Evolutionary conservation across 2,888 invertebrate species (phyloP).

Genomic region (Adelognathus sp.): DNA sequence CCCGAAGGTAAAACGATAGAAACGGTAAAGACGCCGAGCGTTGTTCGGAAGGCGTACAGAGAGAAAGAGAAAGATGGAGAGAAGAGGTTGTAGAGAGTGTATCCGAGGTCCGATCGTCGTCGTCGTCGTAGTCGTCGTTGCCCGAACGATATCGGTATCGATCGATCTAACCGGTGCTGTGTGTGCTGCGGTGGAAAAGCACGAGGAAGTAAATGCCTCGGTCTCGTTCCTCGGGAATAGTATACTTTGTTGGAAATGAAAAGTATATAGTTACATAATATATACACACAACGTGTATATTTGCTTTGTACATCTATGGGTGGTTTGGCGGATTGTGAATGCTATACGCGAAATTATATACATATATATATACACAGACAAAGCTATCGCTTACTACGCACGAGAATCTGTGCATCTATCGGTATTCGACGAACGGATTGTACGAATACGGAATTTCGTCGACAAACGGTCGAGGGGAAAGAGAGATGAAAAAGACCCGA

Average conservation of each 20-base stretch:
- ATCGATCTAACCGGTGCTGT: constrained; percentile 59
- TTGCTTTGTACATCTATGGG: constrained; percentile 37
- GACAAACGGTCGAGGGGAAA: constrained; percentile 25
- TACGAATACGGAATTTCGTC: constrained; percentile 51
- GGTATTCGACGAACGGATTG: constrained; percentile 51
- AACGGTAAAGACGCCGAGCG: constrained; percentile 46
- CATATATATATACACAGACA: too few species aligned
- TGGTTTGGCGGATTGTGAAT: constrained; percentile 36
- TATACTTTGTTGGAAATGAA: constrained; percentile 49
- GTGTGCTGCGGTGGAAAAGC: constrained; percentile 52
- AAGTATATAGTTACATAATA: constrained; percentile 52
- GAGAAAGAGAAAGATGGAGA: constrained; percentile 16
- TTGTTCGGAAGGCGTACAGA: constrained; percentile 17
- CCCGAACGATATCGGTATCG: constrained; percentile 59
- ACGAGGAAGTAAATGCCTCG: constrained; percentile 62
- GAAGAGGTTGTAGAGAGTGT: constrained; percentile 35
- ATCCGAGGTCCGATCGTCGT: constrained; percentile 55
- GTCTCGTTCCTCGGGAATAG: constrained; percentile 56
- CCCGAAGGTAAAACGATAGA: constrained; percentile 54
- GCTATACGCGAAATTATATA: constrained; percentile 32
- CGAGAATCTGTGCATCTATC: constrained; percentile 15
- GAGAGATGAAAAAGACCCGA: constrained; percentile 1
- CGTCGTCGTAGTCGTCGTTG: constrained; percentile 46
- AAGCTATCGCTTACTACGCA: constrained; percentile 6
- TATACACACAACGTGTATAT: constrained; percentile 9